Base-by-base conservation (phyloP, 2,888 invertebrate species). In the Apamea sordens region DNA sequence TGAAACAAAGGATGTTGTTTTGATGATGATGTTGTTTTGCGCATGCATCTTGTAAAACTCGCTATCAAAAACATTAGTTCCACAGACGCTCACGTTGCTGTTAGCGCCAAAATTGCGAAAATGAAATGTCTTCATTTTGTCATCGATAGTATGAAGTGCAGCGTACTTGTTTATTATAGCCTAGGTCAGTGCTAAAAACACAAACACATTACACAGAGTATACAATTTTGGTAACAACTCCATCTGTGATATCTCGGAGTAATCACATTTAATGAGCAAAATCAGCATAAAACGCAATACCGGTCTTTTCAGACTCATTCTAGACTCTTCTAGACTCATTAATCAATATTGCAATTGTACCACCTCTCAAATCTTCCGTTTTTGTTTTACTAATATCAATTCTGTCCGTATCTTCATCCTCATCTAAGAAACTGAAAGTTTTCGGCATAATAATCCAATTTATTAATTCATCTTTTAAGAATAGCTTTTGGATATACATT, bases 401-500 rank as follows among this genome's bases (percentile, higher is more conserved):
- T 13, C n/a, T 36, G 24, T n/a, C 47, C 8, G 11, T 36, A 32
- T 75, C 59, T 59, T 71, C 80, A 24, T 47, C 61, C 24, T 73
- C 11, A 79, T 91, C 89, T 67, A 91, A 79, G 76, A 92, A 93
- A 74, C 80, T 88, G 53, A 93, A 91, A 61, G 73, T 90, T 67
- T 80, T 91, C 0, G 93, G 90, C 44, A 91, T 91, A 53, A 91
- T 92, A 5, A 80, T 88, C 24, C 90, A 89, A 79, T 92, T 88
- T 6, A 89, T 82, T 44, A 95, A 77, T 73, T 95, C 95, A 6
- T 93, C 92, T 72, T 92, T 89, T 0, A 94, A 65, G 82, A 90
- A 88, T 70, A 92, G 92, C 21, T 92, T 92, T 47, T 92, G 92
- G 24, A 94, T 93, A 56, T 93, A 95, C 79, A 88, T 88, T 0